phyloP scores from a whole-genome alignment of 2,797 vertebrate genomes.

The Catharus ustulatus region DNA sequence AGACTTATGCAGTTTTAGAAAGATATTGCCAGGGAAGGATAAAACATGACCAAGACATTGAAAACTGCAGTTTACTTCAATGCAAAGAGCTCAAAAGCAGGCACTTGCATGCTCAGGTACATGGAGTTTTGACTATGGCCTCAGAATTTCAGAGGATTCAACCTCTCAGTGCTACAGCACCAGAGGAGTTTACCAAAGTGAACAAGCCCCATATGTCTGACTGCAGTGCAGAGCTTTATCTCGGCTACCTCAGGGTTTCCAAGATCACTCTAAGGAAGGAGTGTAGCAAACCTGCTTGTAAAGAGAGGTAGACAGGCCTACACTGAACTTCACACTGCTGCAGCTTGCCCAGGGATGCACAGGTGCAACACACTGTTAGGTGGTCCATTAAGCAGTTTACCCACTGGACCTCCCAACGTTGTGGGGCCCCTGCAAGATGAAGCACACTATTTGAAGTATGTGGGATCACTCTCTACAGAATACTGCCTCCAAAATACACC shows the following conservation, averaged over 20 bases:
- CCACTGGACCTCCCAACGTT: accelerated
- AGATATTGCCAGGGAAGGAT: not conserved
- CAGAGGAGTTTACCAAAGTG: accelerated
- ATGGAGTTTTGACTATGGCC: not conserved
- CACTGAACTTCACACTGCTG: not conserved
- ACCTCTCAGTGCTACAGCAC: not conserved
- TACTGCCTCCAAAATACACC: not conserved
- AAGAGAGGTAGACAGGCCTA: not conserved
- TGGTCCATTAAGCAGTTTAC: not conserved
- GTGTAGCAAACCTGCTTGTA: not conserved
- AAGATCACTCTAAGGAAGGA: not conserved
- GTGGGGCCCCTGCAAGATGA: not conserved
- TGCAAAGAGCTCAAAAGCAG: not conserved
- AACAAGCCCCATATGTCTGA: not conserved
- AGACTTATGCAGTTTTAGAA: not conserved
- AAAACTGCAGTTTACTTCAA: not conserved
- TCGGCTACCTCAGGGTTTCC: not conserved
- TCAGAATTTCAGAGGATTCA: not conserved
- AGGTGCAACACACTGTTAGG: accelerated
- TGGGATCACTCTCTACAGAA: not conserved
- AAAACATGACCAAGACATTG: not conserved
- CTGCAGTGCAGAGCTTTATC: not conserved
- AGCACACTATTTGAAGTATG: not conserved
- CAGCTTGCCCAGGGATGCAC: not conserved
- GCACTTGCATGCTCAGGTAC: accelerated